Evolutionary conservation across 2,113 vertebrate species (phyloP).

Genomic region (Pardalotus punctatus): DNA sequence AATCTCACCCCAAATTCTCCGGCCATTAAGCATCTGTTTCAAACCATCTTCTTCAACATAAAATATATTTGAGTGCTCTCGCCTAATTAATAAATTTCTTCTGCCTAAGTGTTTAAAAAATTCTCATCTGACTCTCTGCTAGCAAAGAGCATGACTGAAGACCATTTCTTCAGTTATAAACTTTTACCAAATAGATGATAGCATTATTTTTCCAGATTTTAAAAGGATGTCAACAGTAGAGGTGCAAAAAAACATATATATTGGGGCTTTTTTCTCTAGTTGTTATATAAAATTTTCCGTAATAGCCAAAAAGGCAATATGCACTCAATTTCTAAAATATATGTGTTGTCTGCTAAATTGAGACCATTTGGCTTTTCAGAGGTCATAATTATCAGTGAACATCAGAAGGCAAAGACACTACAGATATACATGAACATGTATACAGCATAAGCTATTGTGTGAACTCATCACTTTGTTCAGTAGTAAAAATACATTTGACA

Average conservation of each 20-base stretch:
- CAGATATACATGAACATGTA: no score
- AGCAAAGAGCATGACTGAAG: background rate
- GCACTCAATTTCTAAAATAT: background rate
- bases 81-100: background rate
- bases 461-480: background rate
- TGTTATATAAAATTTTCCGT: background rate
- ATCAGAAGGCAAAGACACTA: background rate
- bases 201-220: background rate
- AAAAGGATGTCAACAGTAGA: background rate
- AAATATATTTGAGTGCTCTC: background rate
- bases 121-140: background rate
- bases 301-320: background rate
- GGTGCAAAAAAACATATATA: background rate
- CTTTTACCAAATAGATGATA: background rate
- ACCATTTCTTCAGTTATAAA: background rate
- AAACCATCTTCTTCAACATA: background rate
- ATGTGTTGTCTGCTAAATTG: background rate
- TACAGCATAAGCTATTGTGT: background rate
- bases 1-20: background rate
- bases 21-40: background rate
- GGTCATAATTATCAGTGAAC: background rate
- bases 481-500: background rate
- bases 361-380: background rate
- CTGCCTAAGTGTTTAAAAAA: background rate
- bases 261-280: fast-evolving